phyloP scores from a whole-genome alignment of 2,797 vertebrate genomes.

The Perdix hodgsoniae region DNA sequence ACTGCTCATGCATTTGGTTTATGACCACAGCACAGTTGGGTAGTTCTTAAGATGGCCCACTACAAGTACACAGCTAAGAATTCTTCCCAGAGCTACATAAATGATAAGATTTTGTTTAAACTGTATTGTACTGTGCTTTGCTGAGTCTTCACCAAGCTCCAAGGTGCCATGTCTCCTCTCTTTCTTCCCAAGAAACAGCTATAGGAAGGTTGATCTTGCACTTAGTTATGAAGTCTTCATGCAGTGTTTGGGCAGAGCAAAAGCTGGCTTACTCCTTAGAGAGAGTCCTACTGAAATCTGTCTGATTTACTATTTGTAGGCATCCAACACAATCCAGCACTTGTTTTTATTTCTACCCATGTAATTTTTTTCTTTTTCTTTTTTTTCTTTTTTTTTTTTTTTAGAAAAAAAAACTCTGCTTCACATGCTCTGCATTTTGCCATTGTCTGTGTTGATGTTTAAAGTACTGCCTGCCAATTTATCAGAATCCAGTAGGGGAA shows the following conservation, averaged over 20 bases:
- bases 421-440: background rate
- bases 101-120: background rate
- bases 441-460: background rate
- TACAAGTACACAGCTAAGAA: fast-evolving
- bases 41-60: background rate
- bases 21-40: background rate
- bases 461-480: background rate
- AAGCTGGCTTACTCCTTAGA: background rate
- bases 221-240: background rate
- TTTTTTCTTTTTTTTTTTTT: background rate
- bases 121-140: fast-evolving
- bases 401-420: background rate
- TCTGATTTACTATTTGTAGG: background rate
- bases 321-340: background rate
- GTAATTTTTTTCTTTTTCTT: too few relatives aligned
- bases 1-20: background rate
- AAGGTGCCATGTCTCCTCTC: background rate
- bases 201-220: fast-evolving
- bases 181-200: background rate
- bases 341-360: background rate
- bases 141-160: background rate
- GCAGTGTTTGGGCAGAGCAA: background rate
- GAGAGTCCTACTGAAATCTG: background rate
- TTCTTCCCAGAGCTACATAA: background rate
- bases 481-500: background rate